Percentiles rank a stretch among this genome's conserved stretches.
Evolutionary conservation across 2,888 invertebrate species (phyloP).

Genomic region (Invenusta paracnida): DNA sequence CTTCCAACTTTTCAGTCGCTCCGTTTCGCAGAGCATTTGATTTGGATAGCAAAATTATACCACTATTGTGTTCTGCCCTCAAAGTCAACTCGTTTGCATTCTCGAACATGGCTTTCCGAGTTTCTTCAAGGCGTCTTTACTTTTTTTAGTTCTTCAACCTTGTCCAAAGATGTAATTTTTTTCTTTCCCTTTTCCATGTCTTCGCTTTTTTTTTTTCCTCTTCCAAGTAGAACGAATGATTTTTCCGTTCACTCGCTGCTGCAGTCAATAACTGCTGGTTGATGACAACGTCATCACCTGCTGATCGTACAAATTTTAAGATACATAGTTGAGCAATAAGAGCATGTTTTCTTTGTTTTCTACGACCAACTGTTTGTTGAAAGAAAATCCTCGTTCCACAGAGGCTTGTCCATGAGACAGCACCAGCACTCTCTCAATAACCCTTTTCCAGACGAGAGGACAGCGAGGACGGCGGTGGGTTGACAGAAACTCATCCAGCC

Average conservation of each 20-base stretch:
- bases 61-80: neutral
- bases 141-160: constrained; percentile 19
- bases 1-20: neutral
- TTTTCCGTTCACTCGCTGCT: neutral
- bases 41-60: neutral
- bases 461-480: neutral
- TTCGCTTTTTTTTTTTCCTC: neutral
- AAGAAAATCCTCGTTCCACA: constrained; percentile 18
- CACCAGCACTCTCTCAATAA: constrained; percentile 5
- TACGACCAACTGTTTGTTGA: constrained; percentile 30
- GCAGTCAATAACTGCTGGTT: neutral
- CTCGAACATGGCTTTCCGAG: constrained; percentile 13
- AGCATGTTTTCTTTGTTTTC: neutral
- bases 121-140: neutral
- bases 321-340: constrained; percentile 28
- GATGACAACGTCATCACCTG: constrained; percentile 13
- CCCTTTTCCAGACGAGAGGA: constrained; percentile 27
- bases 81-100: constrained; percentile 23
- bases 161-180: constrained; percentile 5
- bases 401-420: constrained; percentile 5
- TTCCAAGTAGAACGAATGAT: constrained; percentile 7
- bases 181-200: neutral
- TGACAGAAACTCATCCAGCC: neutral
- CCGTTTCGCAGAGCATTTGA: neutral
- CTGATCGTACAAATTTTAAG: constrained; percentile 1